These are phyloP conservation scores for Alfaro cultratus DNA, from an alignment of 2,797 vertebrate genomes.

Conservation along the genomic window DNA sequence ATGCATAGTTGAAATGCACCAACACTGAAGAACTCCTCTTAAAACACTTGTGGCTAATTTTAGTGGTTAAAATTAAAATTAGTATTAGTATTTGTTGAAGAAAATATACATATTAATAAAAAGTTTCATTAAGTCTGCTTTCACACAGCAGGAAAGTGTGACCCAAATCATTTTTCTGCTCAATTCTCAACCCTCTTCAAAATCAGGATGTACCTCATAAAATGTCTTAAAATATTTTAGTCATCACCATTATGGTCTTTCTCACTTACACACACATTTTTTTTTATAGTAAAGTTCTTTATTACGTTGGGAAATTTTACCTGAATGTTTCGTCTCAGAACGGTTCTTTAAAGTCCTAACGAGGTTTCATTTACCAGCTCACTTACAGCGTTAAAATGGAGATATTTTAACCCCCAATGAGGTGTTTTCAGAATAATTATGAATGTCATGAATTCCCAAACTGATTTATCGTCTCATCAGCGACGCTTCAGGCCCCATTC, in stretches of 20 bases:
- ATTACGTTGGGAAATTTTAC: background rate
- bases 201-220: too few relatives aligned
- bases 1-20: background rate
- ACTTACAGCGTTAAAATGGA: background rate
- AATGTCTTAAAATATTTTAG: too few relatives aligned
- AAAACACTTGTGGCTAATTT: background rate
- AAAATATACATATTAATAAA: background rate
- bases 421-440: background rate
- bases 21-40: background rate
- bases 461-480: background rate
- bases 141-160: background rate
- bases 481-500: background rate
- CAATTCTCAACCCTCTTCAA: too few relatives aligned
- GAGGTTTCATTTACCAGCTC: background rate
- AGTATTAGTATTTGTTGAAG: background rate
- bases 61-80: background rate
- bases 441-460: background rate
- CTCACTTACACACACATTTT: background rate
- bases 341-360: background rate
- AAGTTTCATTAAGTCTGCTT: background rate
- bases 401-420: background rate
- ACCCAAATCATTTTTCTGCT: too few relatives aligned
- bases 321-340: background rate
- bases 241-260: too few relatives aligned
- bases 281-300: background rate